Base-by-base conservation (phyloP, 2,888 invertebrate species). In the Helleia helle region DNA sequence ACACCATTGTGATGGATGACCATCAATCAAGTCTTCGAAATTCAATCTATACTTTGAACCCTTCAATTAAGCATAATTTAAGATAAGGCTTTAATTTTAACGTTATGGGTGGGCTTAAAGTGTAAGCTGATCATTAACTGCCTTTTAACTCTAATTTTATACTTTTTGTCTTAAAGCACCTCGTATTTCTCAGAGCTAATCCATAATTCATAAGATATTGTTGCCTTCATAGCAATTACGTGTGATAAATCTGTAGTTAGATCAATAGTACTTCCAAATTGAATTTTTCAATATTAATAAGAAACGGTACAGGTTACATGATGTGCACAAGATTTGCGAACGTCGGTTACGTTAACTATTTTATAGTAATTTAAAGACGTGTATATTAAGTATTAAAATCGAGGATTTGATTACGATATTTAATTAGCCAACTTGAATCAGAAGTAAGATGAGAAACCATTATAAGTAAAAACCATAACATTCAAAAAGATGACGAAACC, bases 11-110 rank as follows among this genome's bases (percentile, higher is more conserved):
- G 58, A 66, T 59, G 62, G 54, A 64, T 66, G 65, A 64, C 72
- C 68, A 80, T 84, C 79, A 71, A 81, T 81, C 80, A 80, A 71
- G 56, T 49, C 53, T 67, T 75, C 68, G 72, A 77, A 72, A 79
- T 80, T 80, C 71, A 81, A 81, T 83, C 77, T 70, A 59, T 72
- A 70, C 67, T 68, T 70, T 72, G 66, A 68, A 72, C 70, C 81
- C 80, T 71, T 58, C 73, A 84, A 84, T 84, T 84, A 83, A 75
- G 69, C 66, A 73, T 79, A 80, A 83, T 84, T 83, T 73, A 61
- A 80, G 77, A 79, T 83, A 80, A 77, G 62, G 72, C 79, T 76
- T 80, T 81, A 76, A 77, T 83, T 79, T 80, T 62, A 71, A 61
- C 75, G 59, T 72, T 74, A 72, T 76, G 69, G 81, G 84, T 83